Base-by-base conservation (phyloP, 1,140 invertebrate species). In the Zeugodacus cucurbitae region DNA sequence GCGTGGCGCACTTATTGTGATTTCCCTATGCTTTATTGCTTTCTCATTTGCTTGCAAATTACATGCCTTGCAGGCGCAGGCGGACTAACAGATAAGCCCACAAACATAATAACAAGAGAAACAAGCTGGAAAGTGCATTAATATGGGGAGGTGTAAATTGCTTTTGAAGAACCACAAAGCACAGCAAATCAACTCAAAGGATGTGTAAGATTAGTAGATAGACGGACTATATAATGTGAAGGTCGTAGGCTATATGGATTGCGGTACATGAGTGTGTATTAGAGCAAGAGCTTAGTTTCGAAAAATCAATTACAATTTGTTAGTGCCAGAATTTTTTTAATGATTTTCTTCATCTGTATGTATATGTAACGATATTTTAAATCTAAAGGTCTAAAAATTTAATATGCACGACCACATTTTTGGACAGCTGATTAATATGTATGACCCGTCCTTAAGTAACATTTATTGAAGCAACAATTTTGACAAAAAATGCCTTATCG, bases 11-110 rank as follows among this genome's bases (percentile, higher is more conserved):
- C 74, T 82, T 82, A 82, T 82, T 82, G 74, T 82, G 74, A 82
- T 82, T 82, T 82, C 74, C 74, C 74, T 82, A 82, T 82, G 74
- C 74, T 82, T 82, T 82, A 82, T 82, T 82, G 41, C 74, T 48
- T 82, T 82, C 74, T 26, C 74, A 82, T 82, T 34, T 82, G 74
- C 41, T 29, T 48, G 74, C 34, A 82, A 82, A 82, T 82, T 82
- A 82, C 41, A 82, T 48, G 74, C 74, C 41, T 82, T 82, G 37
- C n/a, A n/a, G 74, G 41, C 34, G 41, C 74, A 82, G 34, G 41
- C 11, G 34, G 22, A 54, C 37, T 29, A 82, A 48, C 41, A 82
- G 41, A 48, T 37, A 82, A 82, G 41, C 29, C n/a, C n/a, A 54
- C 22, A 82, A 29, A 82, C 26, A 82, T 48, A 82, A 48, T 48